These are phyloP conservation scores for Verasper variegatus DNA, from an alignment of 2,113 vertebrate genomes.

Conservation along the genomic window DNA sequence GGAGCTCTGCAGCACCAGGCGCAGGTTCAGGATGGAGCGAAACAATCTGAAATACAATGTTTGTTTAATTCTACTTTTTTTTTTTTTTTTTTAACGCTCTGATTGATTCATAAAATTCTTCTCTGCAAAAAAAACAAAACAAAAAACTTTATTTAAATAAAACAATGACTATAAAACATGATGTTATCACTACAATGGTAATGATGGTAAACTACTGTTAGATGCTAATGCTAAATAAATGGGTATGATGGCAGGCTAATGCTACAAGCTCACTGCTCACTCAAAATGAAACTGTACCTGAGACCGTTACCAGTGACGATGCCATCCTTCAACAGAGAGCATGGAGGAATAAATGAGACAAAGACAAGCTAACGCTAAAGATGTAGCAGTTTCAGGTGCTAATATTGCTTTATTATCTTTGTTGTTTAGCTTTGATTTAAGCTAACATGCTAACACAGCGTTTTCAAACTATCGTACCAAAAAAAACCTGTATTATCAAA, in stretches of 20 bases:
- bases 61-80: background rate
- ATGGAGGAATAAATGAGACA: conserved; percentile 64
- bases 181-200: no score
- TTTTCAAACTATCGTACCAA: background rate
- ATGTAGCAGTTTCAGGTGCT: background rate
- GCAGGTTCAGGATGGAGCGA: conserved; percentile 88
- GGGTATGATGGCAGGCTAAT: conserved; percentile 34
- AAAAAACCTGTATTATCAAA: background rate
- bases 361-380: conserved; percentile 51
- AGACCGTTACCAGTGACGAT: conserved; percentile 25
- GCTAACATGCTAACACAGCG: background rate
- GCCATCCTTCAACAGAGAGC: conserved; percentile 65
- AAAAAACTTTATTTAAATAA: no score
- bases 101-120: background rate
- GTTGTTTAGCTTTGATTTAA: background rate
- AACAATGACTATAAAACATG: background rate
- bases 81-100: background rate
- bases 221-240: conserved; percentile 45
- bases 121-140: background rate
- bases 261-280: conserved; percentile 43
- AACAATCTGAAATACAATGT: conserved; percentile 83
- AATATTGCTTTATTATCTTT: background rate
- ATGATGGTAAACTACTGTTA: conserved; percentile 5
- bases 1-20: conserved; percentile 87
- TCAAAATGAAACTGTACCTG: conserved; percentile 52